Conservation (phyloP, 2,888 invertebrate genomes). For the Phyllotreta cruciferae region DNA sequence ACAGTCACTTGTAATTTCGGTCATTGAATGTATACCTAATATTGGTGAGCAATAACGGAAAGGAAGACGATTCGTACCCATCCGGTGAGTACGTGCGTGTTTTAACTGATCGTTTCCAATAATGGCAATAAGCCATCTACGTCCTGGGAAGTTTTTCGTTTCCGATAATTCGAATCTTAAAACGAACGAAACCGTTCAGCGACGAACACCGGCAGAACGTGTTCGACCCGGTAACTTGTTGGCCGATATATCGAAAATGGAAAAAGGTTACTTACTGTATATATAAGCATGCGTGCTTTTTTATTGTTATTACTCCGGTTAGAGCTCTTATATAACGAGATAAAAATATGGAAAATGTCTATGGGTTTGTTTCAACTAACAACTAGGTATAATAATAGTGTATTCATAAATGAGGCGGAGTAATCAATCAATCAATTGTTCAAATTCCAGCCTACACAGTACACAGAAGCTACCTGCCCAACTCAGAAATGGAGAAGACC, state of each 20-base stretch:
- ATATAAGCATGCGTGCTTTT: background rate
- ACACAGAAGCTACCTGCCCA: too few relatives aligned
- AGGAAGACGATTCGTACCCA: slow-evolving; percentile 39
- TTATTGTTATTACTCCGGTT: too few relatives aligned
- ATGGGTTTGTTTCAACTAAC: too few relatives aligned
- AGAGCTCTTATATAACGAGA: too few relatives aligned
- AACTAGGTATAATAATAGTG: too few relatives aligned
- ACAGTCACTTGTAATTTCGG: background rate
- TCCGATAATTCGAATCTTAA: slow-evolving; percentile 15
- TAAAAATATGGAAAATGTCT: too few relatives aligned
- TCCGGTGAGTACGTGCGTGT: slow-evolving; percentile 37
- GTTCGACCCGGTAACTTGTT: slow-evolving; percentile 24
- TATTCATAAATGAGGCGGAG: too few relatives aligned
- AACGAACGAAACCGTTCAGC: slow-evolving; percentile 17
- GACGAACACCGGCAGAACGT: slow-evolving; percentile 16
- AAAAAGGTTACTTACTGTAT: slow-evolving; percentile 14
- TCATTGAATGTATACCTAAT: background rate
- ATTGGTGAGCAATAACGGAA: slow-evolving; percentile 34
- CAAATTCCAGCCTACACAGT: too few relatives aligned
- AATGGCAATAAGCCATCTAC: slow-evolving; percentile 25
- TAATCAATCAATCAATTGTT: too few relatives aligned
- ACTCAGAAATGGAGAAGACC: too few relatives aligned
- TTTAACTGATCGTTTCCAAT: slow-evolving; percentile 28
- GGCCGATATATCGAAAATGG: slow-evolving; percentile 34
- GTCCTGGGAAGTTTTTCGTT: slow-evolving; percentile 17